Evolutionary conservation across 2,888 invertebrate species (phyloP), one percentile per base, ranked within the genome.

Genomic region (Pyrocoelia pectoralis): DNA sequence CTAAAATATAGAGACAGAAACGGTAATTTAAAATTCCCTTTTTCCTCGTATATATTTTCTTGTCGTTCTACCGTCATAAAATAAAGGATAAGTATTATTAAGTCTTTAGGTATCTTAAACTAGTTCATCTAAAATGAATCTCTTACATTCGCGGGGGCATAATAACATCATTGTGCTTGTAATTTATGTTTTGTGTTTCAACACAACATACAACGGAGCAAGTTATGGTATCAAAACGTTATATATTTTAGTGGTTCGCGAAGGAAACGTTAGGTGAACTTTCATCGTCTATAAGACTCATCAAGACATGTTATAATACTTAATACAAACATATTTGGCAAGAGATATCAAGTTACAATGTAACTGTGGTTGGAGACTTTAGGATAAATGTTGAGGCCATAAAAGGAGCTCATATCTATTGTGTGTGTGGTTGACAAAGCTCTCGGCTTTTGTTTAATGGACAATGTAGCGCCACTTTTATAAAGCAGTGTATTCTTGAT

Each of bases 381-480:
- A 58, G 57, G 63, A 57, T 58, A 63, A 63, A 63, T 58, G 57
- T 18, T 53, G 40, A 58, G 53, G 38, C 55, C 61, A 61, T 56
- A 43, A 63, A 63, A 63, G 63, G 58, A 50, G 41, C 29, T 50
- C 58, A 53, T 58, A 46, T 41, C 57, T 40, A 56, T 56, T 61
- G 56, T 61, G 51, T 24, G 24, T 56, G 52, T 48, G 58, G 57
- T 63, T 58, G 63, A 63, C 63, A 63, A 63, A 63, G 63, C 63
- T 54, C 46, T 33, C 41, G 50, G 57, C 58, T 58, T 56, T 63
- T 63, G 63, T 63, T 61, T 53, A 56, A 51, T 56, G 56, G 61
- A 61, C 61, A 61, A 61, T 61, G 61, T 56, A 52, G 56, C 61
- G 46, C 51, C 50, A 56, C 56, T 56, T 48, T 54, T 59, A 46